Conservation (phyloP, 2,113 vertebrate genomes). For the Pseudorectes ferrugineus region DNA sequence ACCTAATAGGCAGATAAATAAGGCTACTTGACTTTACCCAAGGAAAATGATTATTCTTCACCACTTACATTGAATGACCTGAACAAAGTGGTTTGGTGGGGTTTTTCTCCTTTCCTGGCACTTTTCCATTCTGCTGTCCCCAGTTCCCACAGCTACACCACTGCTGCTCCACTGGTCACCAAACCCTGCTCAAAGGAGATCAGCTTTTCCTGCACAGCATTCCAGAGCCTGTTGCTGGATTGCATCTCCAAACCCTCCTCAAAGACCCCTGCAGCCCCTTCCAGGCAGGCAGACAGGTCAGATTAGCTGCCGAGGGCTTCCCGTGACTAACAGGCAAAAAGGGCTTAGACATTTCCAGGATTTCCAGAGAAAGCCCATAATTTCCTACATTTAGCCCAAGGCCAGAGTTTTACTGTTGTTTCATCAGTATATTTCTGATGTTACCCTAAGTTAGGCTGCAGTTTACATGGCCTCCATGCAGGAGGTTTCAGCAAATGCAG, state of each 20-base stretch:
- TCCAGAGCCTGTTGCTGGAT: neutral
- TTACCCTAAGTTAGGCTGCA: neutral
- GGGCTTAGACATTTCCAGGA: neutral
- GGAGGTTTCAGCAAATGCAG: neutral
- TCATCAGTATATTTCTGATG: neutral
- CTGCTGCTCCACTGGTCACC: neutral
- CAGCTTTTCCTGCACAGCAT: neutral
- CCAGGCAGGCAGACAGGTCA: neutral
- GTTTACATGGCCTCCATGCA: neutral
- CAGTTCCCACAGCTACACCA: neutral
- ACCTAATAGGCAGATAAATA: constrained; percentile 53
- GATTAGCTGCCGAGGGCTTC: neutral
- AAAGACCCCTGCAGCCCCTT: neutral
- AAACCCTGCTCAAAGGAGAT: neutral
- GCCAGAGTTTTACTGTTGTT: neutral
- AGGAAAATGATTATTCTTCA: neutral
- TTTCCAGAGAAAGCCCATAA: neutral
- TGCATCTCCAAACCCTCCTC: neutral
- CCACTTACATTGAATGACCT: neutral
- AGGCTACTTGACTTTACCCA: constrained; percentile 25
- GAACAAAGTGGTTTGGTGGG: neutral
- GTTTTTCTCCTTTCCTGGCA: neutral
- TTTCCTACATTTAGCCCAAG: neutral
- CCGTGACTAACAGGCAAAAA: neutral
- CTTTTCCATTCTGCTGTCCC: neutral